phyloP scores from a whole-genome alignment of 2,113 vertebrate species.

The Percopsis transmontana region DNA sequence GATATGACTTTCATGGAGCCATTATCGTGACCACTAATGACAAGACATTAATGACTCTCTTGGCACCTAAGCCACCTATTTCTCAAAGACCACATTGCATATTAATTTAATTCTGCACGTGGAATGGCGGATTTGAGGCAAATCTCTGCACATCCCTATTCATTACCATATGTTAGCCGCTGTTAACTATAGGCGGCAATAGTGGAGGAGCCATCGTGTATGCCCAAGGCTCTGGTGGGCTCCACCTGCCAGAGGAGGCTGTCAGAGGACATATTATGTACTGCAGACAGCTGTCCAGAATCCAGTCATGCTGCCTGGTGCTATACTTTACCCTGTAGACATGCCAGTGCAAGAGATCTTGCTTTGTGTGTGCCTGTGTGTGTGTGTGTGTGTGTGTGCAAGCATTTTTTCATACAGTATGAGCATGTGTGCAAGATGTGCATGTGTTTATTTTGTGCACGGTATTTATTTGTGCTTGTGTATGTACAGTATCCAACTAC shows the following conservation, averaged over 20 bases:
- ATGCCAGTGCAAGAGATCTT: constrained; percentile 43
- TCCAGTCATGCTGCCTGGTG: constrained; percentile 18
- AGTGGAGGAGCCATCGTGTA: constrained; percentile 17
- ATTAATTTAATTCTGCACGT: constrained; percentile 54
- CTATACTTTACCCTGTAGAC: constrained; percentile 31
- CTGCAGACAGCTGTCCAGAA: constrained; percentile 63
- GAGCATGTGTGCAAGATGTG: background rate
- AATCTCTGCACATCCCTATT: constrained; percentile 56
- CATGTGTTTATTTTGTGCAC: background rate
- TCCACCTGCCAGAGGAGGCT: constrained; percentile 47
- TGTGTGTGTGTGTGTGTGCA: background rate
- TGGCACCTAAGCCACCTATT: constrained; percentile 29
- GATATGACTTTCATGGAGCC: constrained; percentile 26
- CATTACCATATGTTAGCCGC: constrained; percentile 67
- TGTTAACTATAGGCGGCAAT: constrained; percentile 57
- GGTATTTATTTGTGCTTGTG: background rate
- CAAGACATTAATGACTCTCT: constrained; percentile 49
- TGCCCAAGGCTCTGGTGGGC: constrained; percentile 23
- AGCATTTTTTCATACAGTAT: background rate
- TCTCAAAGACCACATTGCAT: constrained; percentile 45
- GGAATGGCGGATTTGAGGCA: constrained; percentile 52
- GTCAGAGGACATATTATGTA: constrained; percentile 64
- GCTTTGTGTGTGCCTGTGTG: background rate
- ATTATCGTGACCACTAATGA: constrained; percentile 45
- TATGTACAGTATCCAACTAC: background rate